Evolutionary conservation across 2,888 invertebrate species (phyloP).

Genomic region (Gonocerus acuteangulatus): DNA sequence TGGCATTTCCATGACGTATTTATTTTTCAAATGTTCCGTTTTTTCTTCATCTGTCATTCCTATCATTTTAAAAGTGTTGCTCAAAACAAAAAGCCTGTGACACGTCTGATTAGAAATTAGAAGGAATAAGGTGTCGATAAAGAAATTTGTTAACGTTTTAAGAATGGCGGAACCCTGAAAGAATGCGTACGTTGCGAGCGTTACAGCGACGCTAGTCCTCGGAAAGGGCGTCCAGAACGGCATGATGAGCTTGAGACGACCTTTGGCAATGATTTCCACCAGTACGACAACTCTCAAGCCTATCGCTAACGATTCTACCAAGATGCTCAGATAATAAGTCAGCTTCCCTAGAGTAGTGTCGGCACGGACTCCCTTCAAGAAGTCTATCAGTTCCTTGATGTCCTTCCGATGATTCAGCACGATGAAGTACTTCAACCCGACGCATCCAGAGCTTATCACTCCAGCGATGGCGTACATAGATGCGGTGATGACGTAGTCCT

Average conservation of each 20-base stretch:
- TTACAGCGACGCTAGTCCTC: neutral
- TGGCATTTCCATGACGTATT: slow-evolving; percentile 2
- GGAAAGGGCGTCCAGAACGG: slow-evolving; percentile 22
- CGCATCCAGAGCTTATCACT: slow-evolving; percentile 5
- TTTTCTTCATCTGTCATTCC: slow-evolving; percentile 13
- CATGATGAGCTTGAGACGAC: neutral
- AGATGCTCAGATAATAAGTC: neutral
- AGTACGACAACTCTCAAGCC: slow-evolving; percentile 1
- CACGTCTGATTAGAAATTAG: slow-evolving; percentile 9
- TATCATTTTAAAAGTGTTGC: slow-evolving; percentile 11
- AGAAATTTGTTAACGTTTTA: slow-evolving; percentile 11
- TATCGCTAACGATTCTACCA: slow-evolving; percentile 3
- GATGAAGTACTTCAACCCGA: neutral
- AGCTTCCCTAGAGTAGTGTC: neutral
- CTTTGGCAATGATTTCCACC: slow-evolving; percentile 7
- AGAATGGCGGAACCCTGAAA: slow-evolving; percentile 10
- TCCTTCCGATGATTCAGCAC: neutral
- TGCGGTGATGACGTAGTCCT: slow-evolving; percentile 3
- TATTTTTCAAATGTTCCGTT: neutral
- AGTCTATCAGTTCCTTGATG: slow-evolving; percentile 8
- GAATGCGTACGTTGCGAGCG: neutral
- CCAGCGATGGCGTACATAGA: slow-evolving; percentile 15
- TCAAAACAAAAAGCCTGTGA: slow-evolving; percentile 6
- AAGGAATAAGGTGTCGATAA: slow-evolving; percentile 10
- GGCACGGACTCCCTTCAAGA: slow-evolving; percentile 2